phyloP scores from a whole-genome alignment of 2,113 vertebrate species.

The Genyomyrus donnyi region DNA sequence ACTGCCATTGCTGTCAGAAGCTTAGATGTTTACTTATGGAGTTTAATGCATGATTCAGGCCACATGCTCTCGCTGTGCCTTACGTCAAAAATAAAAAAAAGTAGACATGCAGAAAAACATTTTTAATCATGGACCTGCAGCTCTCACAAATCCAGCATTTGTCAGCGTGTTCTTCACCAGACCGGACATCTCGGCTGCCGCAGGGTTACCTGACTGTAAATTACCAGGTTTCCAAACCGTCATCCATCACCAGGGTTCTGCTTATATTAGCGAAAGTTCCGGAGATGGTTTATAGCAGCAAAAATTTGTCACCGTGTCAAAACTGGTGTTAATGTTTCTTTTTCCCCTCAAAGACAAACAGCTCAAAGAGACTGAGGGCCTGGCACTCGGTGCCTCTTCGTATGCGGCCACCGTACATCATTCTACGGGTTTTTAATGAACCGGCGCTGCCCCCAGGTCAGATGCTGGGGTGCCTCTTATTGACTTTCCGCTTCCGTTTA shows the following conservation, averaged over 20 bases:
- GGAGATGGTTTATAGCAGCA: not conserved
- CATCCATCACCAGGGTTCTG: conserved; percentile 12
- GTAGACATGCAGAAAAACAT: not conserved
- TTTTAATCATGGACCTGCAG: not conserved
- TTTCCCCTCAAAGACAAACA: conserved; percentile 10
- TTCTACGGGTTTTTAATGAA: not conserved
- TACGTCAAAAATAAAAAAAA: not conserved
- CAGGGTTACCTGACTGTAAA: not conserved
- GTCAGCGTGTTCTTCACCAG: not conserved
- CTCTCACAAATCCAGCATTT: not conserved
- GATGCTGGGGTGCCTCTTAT: not conserved
- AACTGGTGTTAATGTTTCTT: not conserved
- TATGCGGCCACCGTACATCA: not conserved
- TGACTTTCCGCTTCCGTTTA: not conserved
- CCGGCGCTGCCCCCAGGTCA: not conserved
- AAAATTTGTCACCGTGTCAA: conserved; percentile 12
- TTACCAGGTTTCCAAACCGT: not conserved
- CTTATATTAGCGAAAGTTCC: not conserved
- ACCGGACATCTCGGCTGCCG: not conserved
- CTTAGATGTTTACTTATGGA: not conserved
- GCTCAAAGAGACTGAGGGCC: not conserved
- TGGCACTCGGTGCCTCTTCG: not conserved
- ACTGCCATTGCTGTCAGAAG: not conserved
- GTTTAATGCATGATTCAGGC: not conserved
- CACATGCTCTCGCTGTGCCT: not conserved